Base-by-base conservation (phyloP, 1,140 invertebrate species). In the Euglossa dilemma region DNA sequence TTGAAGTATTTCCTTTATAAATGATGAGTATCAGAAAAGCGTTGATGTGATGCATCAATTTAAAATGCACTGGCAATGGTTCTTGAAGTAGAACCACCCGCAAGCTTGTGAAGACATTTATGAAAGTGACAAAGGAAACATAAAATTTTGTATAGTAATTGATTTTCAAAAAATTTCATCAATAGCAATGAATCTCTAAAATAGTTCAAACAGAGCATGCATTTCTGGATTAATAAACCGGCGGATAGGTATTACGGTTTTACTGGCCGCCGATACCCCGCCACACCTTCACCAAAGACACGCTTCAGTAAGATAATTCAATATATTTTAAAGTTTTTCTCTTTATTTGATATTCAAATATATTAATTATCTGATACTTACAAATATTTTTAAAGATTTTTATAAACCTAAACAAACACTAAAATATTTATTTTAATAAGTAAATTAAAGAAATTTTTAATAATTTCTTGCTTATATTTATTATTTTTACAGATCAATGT, bases 171-270 rank as follows among this genome's bases (percentile, higher is more conserved):
- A 8, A 14, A 36, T 54, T 59, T 50, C 3, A 20, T 47, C 25
- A 67, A 61, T 52, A 63, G 16, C 43, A 23, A 89, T 88, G 73
- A 20, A 57, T 86, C 23, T 84, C 14, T 84, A 71, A 82, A 47
- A 57, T 50, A 14, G 16, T 45, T 52, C 23, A 6, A 56, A 64
- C 23, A 47, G 87, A 87, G 88, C 80, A 94, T 93, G 93, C 92
- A 94, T 93, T 93, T 94, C 85, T 94, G 93, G 93, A 93, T 93
- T 78, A 90, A 93, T 71, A 94, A 94, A 87, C 92, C 92, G 80
- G 90, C 91, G 71, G 91, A 91, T 88, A 93, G 91, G 91, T 91
- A 92, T 86, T 92, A 91, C 89, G 91, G 90, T 83, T 92, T 91
- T 82, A 91, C 85, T 79, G 89, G 92, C 84, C 90, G 92, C 78